Base-by-base conservation (phyloP, 2,888 invertebrate genomes). In the Drosophila kokeensis region DNA sequence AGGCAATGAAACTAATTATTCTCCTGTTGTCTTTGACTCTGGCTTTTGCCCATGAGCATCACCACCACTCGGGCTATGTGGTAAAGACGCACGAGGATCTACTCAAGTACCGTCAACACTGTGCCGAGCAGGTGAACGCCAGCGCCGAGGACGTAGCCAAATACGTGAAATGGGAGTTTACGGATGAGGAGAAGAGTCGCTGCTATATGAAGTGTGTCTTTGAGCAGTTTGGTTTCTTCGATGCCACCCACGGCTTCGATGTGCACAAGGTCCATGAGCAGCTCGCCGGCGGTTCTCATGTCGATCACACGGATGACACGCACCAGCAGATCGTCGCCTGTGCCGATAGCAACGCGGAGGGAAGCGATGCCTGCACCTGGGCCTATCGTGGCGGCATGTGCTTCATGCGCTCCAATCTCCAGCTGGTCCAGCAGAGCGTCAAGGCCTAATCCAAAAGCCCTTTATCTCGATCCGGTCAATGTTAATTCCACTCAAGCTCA, bases 141-240 rank as follows among this genome's bases (percentile, higher is more conserved):
- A 73, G 91, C 6, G 79, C 80, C 1, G 92, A 91, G 2, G 73
- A 85, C 6, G 68, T 93, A 52, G 92, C 88, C 58, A 91, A 93
- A 65, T 93, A 85, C 75, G 91, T 91, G 63, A 89, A 90, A 61
- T 92, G 90, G 92, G 82, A 92, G 10, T 93, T 87, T 55, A 84
- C 89, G 2, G 90, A 93, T 60, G 92, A 93, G 64, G 90, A 91
- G 38, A 84, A 81, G 36, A 92, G 91, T 13, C 91, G 80, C 38
- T 92, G 92, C 79, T 93, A 93, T 50, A 67, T 93, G 72, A 91
- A 91, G 68, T 93, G 93, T 57, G 69, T 93, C 29, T 90, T 93
- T 36, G 90, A 90, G 74, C 82, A 92, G 49, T 92, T 93, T 67
- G 93, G 91, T 0, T 74, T 93, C 32, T 93, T 91, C 60, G 91